Percentiles rank a stretch among this genome's conserved stretches.
Conservation (phyloP, 2,888 invertebrate species). For the Apamea monoglypha region DNA sequence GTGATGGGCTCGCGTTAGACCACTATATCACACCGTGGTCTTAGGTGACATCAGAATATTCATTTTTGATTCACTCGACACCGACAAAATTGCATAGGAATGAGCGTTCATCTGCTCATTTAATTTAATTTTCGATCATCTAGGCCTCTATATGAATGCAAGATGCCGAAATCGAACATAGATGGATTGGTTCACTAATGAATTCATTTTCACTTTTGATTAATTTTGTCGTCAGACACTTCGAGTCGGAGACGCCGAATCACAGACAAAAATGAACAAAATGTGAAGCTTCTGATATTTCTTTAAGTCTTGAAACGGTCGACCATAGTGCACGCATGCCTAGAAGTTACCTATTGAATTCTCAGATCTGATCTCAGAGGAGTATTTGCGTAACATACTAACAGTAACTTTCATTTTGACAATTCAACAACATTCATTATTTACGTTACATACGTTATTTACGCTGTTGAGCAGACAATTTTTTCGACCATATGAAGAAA, state of each 20-base stretch:
- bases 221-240: neutral
- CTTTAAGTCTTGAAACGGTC: neutral
- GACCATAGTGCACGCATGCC: too few relatives aligned
- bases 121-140: neutral
- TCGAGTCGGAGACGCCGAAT: neutral
- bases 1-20: too few relatives aligned
- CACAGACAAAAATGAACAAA: neutral
- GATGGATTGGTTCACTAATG: neutral
- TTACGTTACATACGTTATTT: too few relatives aligned
- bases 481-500: neutral
- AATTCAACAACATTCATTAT: neutral
- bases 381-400: neutral
- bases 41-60: neutral
- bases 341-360: neutral
- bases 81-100: neutral
- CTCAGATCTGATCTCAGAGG: neutral
- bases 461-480: too few relatives aligned
- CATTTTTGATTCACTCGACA: too few relatives aligned
- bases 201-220: neutral
- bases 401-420: neutral
- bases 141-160: neutral
- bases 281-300: neutral
- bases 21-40: neutral
- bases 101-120: neutral
- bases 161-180: neutral